A percentile compares a stretch with the other conserved stretches of the same genome.
Evolutionary conservation across 2,113 vertebrate species (phyloP).

Genomic region (Nematolebias whitei): DNA sequence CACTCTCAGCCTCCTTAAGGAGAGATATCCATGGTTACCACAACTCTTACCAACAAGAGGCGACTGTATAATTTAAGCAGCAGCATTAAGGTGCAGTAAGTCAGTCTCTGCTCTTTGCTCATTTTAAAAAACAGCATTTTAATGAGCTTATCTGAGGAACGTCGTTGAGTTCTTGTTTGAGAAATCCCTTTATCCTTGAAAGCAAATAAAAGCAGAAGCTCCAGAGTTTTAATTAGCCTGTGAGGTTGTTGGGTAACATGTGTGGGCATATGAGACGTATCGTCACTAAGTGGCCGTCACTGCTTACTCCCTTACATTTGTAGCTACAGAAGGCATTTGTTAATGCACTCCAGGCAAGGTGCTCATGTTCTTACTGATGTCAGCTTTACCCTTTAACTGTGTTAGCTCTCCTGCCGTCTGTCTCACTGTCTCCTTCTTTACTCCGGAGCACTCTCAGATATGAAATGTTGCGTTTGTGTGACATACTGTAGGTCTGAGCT

Average conservation of each 20-base stretch:
- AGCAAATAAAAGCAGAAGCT: constrained; percentile 33
- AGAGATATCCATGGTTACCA: constrained; percentile 17
- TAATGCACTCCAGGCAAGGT: constrained; percentile 46
- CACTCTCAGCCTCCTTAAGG: constrained; percentile 11
- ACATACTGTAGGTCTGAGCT: no score
- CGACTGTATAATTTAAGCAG: constrained; percentile 37
- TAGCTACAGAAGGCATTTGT: constrained; percentile 44
- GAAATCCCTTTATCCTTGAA: not conserved
- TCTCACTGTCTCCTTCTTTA: not conserved
- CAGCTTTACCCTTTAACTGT: constrained; percentile 45
- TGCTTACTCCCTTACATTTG: constrained; percentile 57
- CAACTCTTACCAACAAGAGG: constrained; percentile 18
- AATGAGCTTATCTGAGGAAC: constrained; percentile 17
- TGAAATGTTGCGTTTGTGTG: no score
- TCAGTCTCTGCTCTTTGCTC: constrained; percentile 21
- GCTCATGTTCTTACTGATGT: constrained; percentile 59
- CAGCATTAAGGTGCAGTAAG: constrained; percentile 16
- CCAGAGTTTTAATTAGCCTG: constrained; percentile 26
- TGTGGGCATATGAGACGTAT: constrained; percentile 42
- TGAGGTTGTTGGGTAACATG: constrained; percentile 32
- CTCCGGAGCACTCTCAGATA: not conserved
- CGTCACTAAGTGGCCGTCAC: constrained; percentile 38
- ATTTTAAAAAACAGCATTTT: constrained; percentile 19
- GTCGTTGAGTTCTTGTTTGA: constrained; percentile 9
- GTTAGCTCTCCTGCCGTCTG: constrained; percentile 15